phyloP scores from a whole-genome alignment of 2,113 vertebrate species.

The Gasterosteus aculeatus region DNA sequence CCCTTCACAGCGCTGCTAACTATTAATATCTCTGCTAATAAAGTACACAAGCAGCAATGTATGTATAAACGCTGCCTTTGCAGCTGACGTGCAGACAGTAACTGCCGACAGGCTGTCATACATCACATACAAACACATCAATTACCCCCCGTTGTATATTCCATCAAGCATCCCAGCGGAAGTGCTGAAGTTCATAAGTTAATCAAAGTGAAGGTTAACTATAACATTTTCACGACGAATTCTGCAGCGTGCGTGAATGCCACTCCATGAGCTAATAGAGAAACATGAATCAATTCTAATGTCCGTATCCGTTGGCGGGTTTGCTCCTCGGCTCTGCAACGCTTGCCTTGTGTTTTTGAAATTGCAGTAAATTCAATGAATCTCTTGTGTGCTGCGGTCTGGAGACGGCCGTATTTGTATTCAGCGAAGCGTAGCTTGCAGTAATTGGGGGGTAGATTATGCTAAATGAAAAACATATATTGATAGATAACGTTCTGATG shows the following conservation, averaged over 20 bases:
- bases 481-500: conserved; percentile 35
- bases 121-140: conserved; percentile 14
- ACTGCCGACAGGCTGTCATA: conserved; percentile 7
- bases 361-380: conserved; percentile 13
- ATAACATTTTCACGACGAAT: conserved; percentile 18
- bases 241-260: background rate
- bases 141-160: conserved; percentile 14
- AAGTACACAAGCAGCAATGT: conserved; percentile 43
- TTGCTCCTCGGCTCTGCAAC: background rate
- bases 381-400: conserved; percentile 8
- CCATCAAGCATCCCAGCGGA: conserved; percentile 12
- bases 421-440: conserved; percentile 30
- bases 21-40: conserved; percentile 71
- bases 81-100: background rate
- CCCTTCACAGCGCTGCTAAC: conserved; percentile 53
- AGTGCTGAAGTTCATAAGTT: conserved; percentile 15
- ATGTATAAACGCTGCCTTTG: conserved; percentile 1
- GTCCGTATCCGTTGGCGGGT: background rate
- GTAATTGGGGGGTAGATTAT: conserved; percentile 54
- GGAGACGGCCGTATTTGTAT: conserved; percentile 27
- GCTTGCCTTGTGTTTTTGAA: conserved; percentile 18
- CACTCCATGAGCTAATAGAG: conserved; percentile 6
- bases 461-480: conserved; percentile 18
- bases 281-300: conserved; percentile 28
- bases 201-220: conserved; percentile 53